phyloP scores from a whole-genome alignment of 2,797 vertebrate genomes.

The Aeoliscus strigatus region DNA sequence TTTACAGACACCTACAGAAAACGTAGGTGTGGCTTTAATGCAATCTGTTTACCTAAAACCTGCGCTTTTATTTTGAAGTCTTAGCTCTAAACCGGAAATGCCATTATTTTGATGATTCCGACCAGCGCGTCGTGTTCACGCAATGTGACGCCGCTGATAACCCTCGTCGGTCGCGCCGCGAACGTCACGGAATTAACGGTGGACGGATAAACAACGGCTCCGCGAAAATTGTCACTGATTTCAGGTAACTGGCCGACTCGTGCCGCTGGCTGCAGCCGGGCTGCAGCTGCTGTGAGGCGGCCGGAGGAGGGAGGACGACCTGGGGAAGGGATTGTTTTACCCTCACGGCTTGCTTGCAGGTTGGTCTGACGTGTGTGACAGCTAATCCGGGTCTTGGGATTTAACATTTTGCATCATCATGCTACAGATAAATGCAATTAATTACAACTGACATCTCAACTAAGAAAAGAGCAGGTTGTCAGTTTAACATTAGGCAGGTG shows the following conservation, averaged over 20 bases:
- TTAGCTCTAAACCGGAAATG: background rate
- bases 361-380: constrained; percentile 11
- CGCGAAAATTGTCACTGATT: background rate
- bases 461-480: too few relatives aligned
- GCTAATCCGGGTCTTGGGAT: background rate
- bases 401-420: constrained; percentile 17
- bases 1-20: background rate
- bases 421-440: background rate
- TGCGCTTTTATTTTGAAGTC: constrained; percentile 35
- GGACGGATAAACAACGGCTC: constrained; percentile 7
- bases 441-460: background rate
- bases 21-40: background rate
- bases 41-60: background rate
- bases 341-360: constrained; percentile 22
- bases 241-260: background rate
- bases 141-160: constrained; percentile 48
- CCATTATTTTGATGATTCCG: constrained; percentile 10
- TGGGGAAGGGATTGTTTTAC: background rate
- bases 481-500: too few relatives aligned
- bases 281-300: constrained; percentile 2
- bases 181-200: constrained; percentile 32
- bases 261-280: background rate
- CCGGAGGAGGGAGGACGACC: constrained; percentile 3
- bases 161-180: constrained; percentile 21
- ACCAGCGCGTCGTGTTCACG: constrained; percentile 24